Base-by-base conservation (phyloP, 1,140 invertebrate genomes). In the Cydia strobilella region DNA sequence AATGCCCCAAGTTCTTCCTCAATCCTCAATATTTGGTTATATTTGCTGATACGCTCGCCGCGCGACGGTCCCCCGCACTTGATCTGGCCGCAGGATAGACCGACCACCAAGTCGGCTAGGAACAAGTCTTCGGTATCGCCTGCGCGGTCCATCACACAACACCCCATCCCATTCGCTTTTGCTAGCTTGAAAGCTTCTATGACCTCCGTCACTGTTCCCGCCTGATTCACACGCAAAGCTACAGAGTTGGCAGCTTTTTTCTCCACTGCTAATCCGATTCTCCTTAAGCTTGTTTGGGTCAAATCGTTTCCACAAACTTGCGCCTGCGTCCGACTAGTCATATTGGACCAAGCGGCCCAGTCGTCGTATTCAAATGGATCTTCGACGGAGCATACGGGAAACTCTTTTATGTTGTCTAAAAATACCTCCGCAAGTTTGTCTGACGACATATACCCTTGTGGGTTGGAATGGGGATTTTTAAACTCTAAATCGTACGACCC, bases 51-150 rank as follows among this genome's bases (percentile, higher is more conserved):
- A 89, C 99, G 96, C 92, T 99, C 99, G n/a, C 98, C 98, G 78
- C 99, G 96, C 87, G 97, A 99, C 10, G 98, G 99, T 54, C 98
- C 99, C 45, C 99, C 99, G 77, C 98, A 99, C 90, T 99, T 99
- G 77, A 99, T 97, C 94, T 99, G 98, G 71, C 98, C 98, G 74
- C 98, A 99, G 48, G 97, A 97, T 12, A 99, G 93, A 75, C 98
- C 99, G 74, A 99, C 98, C n/a, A 99, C 98, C 75, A 99, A 93
- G 88, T 99, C 99, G 82, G 98, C 98, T 86, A 99, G 98, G 92
- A 99, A 99, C 1, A 98, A 96, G 87, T 99, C 99, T 91, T 99
- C 98, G 71, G 99, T 99, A 91, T 99, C 99, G 75, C 99, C 99
- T 87, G 87, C 89, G 59, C 90, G 95, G 93, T 99, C 98, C 66